Conservation (phyloP, 2,888 invertebrate genomes). For the Drosophila infuscata region DNA sequence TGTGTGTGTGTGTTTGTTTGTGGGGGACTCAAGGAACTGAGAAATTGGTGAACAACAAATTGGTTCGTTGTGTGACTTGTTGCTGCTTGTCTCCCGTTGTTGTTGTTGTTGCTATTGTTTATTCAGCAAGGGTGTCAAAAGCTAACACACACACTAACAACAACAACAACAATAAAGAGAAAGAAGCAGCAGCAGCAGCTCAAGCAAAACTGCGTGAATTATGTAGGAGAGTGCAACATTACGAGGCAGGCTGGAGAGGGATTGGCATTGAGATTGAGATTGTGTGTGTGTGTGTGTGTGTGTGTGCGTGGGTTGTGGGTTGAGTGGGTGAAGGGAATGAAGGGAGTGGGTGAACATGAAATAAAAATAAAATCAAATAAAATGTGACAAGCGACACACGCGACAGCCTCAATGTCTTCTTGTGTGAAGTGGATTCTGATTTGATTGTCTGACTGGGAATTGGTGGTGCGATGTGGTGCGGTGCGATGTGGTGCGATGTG, state of each 20-base stretch:
- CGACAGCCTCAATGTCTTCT: constrained; percentile 50
- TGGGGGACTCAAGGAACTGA: not conserved
- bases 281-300: constrained; percentile 17
- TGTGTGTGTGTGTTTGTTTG: not conserved
- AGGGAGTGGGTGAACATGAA: constrained; percentile 2
- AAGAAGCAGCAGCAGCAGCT: not conserved
- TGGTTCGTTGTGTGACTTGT: constrained; percentile 40
- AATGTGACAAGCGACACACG: constrained; percentile 51
- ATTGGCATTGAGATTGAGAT: constrained; percentile 3
- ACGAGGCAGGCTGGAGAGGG: not conserved
- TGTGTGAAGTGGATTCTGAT: constrained; percentile 38
- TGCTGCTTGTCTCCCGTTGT: constrained; percentile 24
- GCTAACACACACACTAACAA: constrained; percentile 27
- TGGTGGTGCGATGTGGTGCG: too few species aligned
- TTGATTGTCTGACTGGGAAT: constrained; percentile 28
- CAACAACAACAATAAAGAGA: not conserved
- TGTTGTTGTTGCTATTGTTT: constrained; percentile 46
- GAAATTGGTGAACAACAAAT: constrained; percentile 48
- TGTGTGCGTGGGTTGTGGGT: not conserved
- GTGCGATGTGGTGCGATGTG: too few species aligned
- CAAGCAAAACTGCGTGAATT: constrained; percentile 37
- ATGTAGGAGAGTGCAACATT: constrained; percentile 24
- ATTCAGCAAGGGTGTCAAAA: constrained; percentile 58
- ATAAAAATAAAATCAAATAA: constrained; percentile 65
- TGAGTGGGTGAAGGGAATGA: not conserved